Percentiles rank a stretch among this genome's conserved stretches.
These are phyloP conservation scores for Hyppa rectilinea DNA, from an alignment of 2,888 invertebrate species.

Conservation along the genomic window DNA sequence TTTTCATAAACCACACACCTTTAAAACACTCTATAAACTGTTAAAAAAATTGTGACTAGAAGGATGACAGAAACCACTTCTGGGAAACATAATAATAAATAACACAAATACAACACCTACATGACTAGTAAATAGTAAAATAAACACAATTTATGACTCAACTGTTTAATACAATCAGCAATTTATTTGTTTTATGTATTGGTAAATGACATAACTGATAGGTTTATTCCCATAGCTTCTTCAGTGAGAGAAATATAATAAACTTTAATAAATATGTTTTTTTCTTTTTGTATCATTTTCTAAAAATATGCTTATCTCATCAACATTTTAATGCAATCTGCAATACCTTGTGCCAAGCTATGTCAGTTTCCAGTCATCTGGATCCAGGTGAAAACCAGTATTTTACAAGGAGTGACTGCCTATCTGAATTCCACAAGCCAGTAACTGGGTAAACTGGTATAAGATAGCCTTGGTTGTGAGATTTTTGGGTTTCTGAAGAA, in stretches of 20 bases:
- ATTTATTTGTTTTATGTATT: conserved; percentile 27
- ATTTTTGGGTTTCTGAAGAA: too few species aligned
- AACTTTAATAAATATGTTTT: not conserved
- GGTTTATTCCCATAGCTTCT: conserved; percentile 8
- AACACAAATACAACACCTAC: conserved; percentile 5
- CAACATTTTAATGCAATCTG: too few species aligned
- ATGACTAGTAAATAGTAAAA: conserved; percentile 6
- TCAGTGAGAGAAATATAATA: conserved; percentile 11
- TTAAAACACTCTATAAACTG: not conserved
- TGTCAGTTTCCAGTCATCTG: too few species aligned
- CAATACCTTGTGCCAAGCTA: too few species aligned
- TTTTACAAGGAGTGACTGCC: too few species aligned
- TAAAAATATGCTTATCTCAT: not conserved
- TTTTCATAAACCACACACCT: not conserved
- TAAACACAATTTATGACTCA: conserved; percentile 5
- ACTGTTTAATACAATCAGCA: not conserved
- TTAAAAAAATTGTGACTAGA: conserved; percentile 1
- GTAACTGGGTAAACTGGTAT: too few species aligned
- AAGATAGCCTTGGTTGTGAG: too few species aligned
- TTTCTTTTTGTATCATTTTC: not conserved
- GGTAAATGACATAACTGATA: conserved; percentile 28
- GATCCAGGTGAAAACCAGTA: too few species aligned
- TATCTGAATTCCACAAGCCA: too few species aligned
- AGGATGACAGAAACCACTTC: too few species aligned
- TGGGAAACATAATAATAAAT: conserved; percentile 20